Evolutionary conservation across 2,888 invertebrate genomes (phyloP).

Genomic region (Auanema sp.): DNA sequence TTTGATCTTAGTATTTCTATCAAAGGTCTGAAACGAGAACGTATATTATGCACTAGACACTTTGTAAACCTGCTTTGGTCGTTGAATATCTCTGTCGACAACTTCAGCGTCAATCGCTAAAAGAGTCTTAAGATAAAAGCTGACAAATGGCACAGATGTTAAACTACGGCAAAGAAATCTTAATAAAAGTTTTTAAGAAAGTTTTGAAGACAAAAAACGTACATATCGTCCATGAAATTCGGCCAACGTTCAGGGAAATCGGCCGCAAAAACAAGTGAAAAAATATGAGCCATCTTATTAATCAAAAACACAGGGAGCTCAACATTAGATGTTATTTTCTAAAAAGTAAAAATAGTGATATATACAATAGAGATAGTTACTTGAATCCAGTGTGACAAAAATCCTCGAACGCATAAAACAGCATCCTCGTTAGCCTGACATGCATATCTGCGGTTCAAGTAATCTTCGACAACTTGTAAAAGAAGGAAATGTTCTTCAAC

Average conservation of each 20-base stretch:
- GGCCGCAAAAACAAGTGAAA: constrained; percentile 69
- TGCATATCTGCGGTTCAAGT: constrained; percentile 53
- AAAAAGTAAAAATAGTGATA: background rate
- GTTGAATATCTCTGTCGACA: constrained; percentile 67
- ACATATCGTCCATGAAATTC: constrained; percentile 68
- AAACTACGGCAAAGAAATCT: constrained; percentile 31
- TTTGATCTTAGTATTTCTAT: constrained; percentile 69
- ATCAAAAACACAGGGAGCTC: constrained; percentile 65
- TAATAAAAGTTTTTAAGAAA: constrained; percentile 9
- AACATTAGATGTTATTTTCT: constrained; percentile 11
- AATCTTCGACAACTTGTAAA: constrained; percentile 67
- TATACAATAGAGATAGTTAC: constrained; percentile 9
- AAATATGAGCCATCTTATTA: constrained; percentile 71
- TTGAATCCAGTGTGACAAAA: constrained; percentile 44
- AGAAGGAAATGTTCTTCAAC: constrained; percentile 65
- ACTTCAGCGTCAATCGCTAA: constrained; percentile 70
- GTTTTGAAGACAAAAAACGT: constrained; percentile 12
- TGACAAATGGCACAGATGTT: constrained; percentile 56
- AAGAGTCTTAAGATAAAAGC: constrained; percentile 69
- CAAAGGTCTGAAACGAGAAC: constrained; percentile 62
- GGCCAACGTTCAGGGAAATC: constrained; percentile 70
- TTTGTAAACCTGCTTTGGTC: constrained; percentile 62
- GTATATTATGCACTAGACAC: background rate
- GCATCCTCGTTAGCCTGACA: constrained; percentile 14
- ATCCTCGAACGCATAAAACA: constrained; percentile 30